Evolutionary conservation across 2,888 invertebrate genomes (phyloP).

Genomic region (Andrena chrysosceles): DNA sequence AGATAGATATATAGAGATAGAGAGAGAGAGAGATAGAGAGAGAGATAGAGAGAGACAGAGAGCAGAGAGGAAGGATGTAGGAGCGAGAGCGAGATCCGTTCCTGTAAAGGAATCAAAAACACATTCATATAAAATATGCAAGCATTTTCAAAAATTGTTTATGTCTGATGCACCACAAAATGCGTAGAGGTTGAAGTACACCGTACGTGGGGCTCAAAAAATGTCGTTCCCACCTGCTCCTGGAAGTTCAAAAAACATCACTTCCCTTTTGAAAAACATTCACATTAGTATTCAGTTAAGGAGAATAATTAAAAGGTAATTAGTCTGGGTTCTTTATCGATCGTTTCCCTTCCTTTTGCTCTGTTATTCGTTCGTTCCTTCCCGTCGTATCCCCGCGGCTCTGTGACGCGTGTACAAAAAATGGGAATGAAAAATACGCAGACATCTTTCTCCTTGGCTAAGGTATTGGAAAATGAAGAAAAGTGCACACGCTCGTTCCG

Average conservation of each 20-base stretch:
- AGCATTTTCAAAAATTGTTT: conserved; percentile 86
- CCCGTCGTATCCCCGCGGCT: conserved; percentile 59
- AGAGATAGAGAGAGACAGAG: conserved; percentile 44
- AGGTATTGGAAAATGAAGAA: conserved; percentile 62
- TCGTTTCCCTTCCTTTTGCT: conserved; percentile 70
- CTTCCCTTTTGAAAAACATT: conserved; percentile 85
- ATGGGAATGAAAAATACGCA: conserved; percentile 44
- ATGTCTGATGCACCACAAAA: conserved; percentile 86
- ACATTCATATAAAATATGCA: conserved; percentile 85
- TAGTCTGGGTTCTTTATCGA: conserved; percentile 64
- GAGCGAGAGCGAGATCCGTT: conserved; percentile 84
- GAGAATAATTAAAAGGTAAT: conserved; percentile 74
- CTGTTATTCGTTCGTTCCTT: conserved; percentile 70
- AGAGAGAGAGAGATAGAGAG: conserved; percentile 50
- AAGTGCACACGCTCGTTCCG: conserved; percentile 65
- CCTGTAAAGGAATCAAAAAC: conserved; percentile 85
- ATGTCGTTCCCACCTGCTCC: conserved; percentile 85
- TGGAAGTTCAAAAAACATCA: conserved; percentile 85
- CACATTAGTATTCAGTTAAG: conserved; percentile 79
- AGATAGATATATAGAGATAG: conserved; percentile 29
- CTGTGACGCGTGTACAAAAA: conserved; percentile 70
- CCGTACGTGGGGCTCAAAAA: conserved; percentile 85
- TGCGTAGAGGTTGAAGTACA: conserved; percentile 84
- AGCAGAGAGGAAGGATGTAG: conserved; percentile 68
- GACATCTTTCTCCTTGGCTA: conserved; percentile 59